Base-by-base conservation (phyloP, 2,888 invertebrate species). In the Rhogogaster chlorosoma region DNA sequence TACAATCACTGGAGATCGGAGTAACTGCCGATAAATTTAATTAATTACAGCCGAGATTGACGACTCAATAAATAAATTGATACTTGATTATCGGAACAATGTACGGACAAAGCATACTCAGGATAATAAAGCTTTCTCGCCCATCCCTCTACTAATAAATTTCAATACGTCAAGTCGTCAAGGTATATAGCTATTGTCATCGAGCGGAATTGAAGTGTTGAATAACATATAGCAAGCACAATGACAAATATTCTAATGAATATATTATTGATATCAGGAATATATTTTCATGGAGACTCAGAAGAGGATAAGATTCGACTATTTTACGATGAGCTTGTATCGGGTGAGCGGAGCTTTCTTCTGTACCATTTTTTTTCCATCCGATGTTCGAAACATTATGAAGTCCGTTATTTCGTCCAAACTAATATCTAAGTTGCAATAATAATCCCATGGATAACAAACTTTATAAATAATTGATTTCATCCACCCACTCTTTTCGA, bases 401-500 rank as follows among this genome's bases (percentile, higher is more conserved):
- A 18, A 38, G 38, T 38, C 18, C 9, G 71, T 22, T 38, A 42
- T 42, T 22, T 73, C 42, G 38, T 42, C 71, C 12, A 29, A 77
- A 32, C 53, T 29, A 49, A 77, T 77, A 38, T 77, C 32, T 26
- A 38, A 77, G 53, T 26, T 32, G 29, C 49, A 53, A 29, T 3
- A 32, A 77, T 32, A 12, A 38, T n/a, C 38, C 22, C 22, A 42
- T 15, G 3, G 26, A 42, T 73, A 73, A 73, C 26, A 73, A 45
- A 42, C 6, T 73, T 22, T 80, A 29, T 61, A 38, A 61, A 36
- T 80, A 32, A 80, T 80, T 57, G 80, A 80, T 80, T 38, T 80
- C 38, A 38, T 61, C 80, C 38, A 15, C 38, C 61, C 61, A 38
- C 80, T 61, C 57, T 36, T 61, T 26, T 38, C 57, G 38, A 32